These are phyloP conservation scores for Rhynchonema sp. DNA, from an alignment of 2,888 invertebrate genomes.

Conservation along the genomic window DNA sequence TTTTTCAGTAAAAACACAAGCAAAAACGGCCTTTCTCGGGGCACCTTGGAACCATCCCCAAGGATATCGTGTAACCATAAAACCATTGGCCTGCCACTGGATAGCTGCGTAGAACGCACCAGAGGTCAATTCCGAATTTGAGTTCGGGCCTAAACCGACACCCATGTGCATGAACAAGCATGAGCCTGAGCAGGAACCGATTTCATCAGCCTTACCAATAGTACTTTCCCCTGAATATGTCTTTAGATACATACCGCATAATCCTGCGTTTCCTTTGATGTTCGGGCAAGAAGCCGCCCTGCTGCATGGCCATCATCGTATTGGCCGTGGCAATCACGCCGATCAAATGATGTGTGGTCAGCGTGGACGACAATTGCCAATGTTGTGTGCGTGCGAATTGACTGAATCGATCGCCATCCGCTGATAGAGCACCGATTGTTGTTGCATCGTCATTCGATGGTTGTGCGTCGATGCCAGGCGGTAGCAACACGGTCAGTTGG, in stretches of 20 bases:
- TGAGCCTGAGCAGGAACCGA: too few species aligned
- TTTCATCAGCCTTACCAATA: too few species aligned
- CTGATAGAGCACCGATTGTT: neutral
- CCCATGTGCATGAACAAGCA: too few species aligned
- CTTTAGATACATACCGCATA: constrained; percentile 10
- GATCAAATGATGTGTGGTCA: constrained; percentile 85
- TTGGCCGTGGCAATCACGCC: constrained; percentile 83
- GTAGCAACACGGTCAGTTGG: constrained; percentile 20
- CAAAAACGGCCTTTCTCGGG: too few species aligned
- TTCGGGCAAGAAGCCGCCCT: constrained; percentile 64
- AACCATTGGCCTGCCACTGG: too few species aligned
- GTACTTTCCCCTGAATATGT: too few species aligned
- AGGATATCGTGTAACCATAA: too few species aligned
- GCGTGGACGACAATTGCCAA: constrained; percentile 83
- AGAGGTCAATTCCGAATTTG: too few species aligned
- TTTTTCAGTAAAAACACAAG: too few species aligned
- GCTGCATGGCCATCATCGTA: constrained; percentile 92
- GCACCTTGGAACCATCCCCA: too few species aligned
- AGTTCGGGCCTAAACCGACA: too few species aligned
- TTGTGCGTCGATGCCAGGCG: constrained; percentile 8
- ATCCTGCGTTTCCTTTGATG: constrained; percentile 16
- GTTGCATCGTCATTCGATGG: neutral
- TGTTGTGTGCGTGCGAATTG: constrained; percentile 38
- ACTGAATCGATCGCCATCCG: constrained; percentile 14
- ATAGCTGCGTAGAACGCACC: too few species aligned